These are phyloP conservation scores for Oxygymnocypris stewartii DNA, from an alignment of 2,113 vertebrate genomes.

Conservation along the genomic window DNA sequence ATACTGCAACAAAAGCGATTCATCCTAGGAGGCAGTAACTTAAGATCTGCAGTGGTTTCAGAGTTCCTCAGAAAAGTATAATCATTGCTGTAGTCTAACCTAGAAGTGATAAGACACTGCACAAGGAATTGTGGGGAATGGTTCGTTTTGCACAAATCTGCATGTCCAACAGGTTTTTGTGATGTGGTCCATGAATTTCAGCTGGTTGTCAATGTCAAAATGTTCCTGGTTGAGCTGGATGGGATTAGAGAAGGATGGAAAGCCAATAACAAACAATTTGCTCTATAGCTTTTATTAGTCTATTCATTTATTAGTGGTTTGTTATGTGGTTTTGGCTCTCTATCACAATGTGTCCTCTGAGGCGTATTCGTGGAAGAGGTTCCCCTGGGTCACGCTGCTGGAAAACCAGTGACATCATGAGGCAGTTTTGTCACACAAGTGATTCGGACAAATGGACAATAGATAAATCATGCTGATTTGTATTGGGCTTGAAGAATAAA, in stretches of 20 bases:
- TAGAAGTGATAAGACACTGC: not conserved
- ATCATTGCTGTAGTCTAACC: not conserved
- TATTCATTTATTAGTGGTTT: slow-evolving; percentile 30
- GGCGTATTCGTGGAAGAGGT: not conserved
- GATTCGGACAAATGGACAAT: not conserved
- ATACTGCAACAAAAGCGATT: not conserved
- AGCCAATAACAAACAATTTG: not conserved
- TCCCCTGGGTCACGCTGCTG: not conserved
- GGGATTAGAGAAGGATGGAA: not conserved
- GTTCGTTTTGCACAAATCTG: not conserved
- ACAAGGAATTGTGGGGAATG: not conserved
- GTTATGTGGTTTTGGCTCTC: not conserved
- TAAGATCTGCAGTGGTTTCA: not conserved
- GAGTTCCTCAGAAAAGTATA: not conserved
- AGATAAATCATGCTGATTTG: not conserved
- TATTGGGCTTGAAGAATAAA: not conserved
- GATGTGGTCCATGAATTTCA: not conserved
- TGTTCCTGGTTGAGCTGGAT: not conserved
- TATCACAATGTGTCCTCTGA: not conserved
- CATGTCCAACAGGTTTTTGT: not conserved
- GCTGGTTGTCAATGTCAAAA: not conserved
- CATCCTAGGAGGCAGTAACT: not conserved
- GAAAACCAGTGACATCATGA: slow-evolving; percentile 1
- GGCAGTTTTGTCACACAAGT: not conserved
- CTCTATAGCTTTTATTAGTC: slow-evolving; percentile 13